Conservation (phyloP, 2,888 invertebrate species). For the Hyposoter dolosus region DNA sequence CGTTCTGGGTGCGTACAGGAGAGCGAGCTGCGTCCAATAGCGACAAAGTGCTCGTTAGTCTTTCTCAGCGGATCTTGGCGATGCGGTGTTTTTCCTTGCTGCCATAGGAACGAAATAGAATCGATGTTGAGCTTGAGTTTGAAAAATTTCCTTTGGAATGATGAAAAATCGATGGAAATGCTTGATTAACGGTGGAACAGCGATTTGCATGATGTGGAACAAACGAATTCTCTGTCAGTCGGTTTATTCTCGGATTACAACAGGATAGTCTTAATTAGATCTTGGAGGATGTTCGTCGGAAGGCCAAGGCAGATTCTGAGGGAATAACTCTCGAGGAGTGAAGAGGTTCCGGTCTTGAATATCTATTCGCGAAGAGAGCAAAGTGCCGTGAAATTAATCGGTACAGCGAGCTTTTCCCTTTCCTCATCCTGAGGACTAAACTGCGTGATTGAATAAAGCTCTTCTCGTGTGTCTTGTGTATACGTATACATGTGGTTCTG, state of each 20-base stretch:
- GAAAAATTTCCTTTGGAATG: background rate
- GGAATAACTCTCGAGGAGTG: constrained; percentile 21
- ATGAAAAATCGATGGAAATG: background rate
- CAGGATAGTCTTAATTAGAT: constrained; percentile 38
- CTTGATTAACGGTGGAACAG: background rate
- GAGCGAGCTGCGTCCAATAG: background rate
- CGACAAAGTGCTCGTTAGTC: background rate
- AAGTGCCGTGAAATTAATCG: constrained; percentile 56
- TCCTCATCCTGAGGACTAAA: constrained; percentile 47
- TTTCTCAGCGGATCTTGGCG: no score
- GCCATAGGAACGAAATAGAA: no score
- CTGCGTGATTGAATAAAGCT: constrained; percentile 49
- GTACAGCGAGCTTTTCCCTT: constrained; percentile 18
- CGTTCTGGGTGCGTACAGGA: background rate
- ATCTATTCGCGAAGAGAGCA: constrained; percentile 38
- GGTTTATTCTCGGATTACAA: constrained; percentile 16
- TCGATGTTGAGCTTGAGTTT: background rate
- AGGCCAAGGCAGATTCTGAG: background rate
- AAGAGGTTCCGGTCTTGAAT: constrained; percentile 42
- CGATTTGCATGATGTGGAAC: background rate
- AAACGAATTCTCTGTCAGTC: background rate
- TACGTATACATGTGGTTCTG: constrained; percentile 9
- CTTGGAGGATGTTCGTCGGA: constrained; percentile 29
- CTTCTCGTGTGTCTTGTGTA: constrained; percentile 3
- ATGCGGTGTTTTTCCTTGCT: no score